Base-by-base conservation (phyloP, 2,888 invertebrate genomes). In the Stenichneumon culpator region DNA sequence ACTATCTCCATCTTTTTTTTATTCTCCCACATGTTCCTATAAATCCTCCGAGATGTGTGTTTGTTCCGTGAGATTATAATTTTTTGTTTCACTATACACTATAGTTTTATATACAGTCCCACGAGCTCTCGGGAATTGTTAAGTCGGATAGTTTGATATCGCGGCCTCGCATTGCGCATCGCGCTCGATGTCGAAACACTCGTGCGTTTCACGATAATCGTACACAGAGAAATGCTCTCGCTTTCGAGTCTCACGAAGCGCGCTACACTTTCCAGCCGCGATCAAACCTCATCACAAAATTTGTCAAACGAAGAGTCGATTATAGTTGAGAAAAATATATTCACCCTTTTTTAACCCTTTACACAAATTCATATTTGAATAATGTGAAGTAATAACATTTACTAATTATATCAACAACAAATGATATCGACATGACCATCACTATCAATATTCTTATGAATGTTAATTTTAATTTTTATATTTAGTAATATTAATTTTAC, bases 231-330 rank as follows among this genome's bases (percentile, higher is more conserved):
- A 22, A 22, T 54, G 9, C 4, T 22, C 69, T 63, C 69, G 75
- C 82, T 82, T 79, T 82, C 82, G 36, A 57, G 19, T 60, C n/a
- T 54, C 47, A 50, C 67, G 28, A 60, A 57, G 79, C 79, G 67
- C 32, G 50, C 72, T 67, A 82, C 79, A 85, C 84, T 85, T 82
- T 85, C 84, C 79, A 69, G 19, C 57, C 57, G 25, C 78, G 44
- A 39, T 69, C 78, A 60, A 67, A 78, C 69, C 67, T 85, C 82
- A 63, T 16, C 47, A 50, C 28, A 54, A 54, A 11, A 25, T 54
- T 25, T 50, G 3, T n/a, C n/a, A n/a, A n/a, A 6, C n/a, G 6
- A 50, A 16, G 0, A 16, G 47, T 16, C 4, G 16, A 47, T 47
- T 47, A 47, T 36, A 28, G 3, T 28, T 3, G 28, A 3, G 5